phyloP scores from a whole-genome alignment of 2,888 invertebrate genomes.

The Phragmatobia fuliginosa region DNA sequence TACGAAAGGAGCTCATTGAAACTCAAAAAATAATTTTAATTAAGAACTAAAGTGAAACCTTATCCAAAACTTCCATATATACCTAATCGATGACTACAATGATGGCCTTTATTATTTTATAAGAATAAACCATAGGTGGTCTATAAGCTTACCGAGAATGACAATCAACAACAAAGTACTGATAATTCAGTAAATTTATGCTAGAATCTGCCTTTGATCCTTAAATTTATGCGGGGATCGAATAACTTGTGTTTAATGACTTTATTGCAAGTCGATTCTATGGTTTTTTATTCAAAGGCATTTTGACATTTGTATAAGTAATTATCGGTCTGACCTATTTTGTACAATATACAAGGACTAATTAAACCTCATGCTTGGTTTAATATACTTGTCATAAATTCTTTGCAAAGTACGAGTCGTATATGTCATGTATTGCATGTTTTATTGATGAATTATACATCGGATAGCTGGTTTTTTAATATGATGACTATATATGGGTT shows the following conservation, averaged over 20 bases:
- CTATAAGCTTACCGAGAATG: conserved; percentile 43
- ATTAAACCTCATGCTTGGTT: conserved; percentile 14
- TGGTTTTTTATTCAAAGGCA: conserved; percentile 47
- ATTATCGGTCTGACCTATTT: conserved; percentile 32
- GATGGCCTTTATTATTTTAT: background rate
- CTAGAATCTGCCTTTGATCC: conserved; percentile 56
- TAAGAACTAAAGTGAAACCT: background rate
- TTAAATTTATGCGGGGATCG: conserved; percentile 66
- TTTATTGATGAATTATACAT: background rate
- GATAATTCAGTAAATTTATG: conserved; percentile 57
- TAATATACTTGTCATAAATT: background rate
- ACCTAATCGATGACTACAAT: background rate
- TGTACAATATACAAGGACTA: conserved; percentile 16
- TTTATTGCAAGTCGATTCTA: conserved; percentile 64
- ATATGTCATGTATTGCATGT: background rate
- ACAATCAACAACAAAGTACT: conserved; percentile 45
- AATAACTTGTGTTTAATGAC: conserved; percentile 68
- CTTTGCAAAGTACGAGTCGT: background rate
- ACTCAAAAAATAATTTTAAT: background rate
- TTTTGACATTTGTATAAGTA: conserved; percentile 44
- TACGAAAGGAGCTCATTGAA: background rate
- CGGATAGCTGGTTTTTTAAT: background rate
- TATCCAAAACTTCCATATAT: too few relatives aligned
- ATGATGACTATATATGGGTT: background rate
- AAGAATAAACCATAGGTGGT: conserved; percentile 39